Evolutionary conservation across 2,888 invertebrate species (phyloP), one percentile per base, ranked within the genome.

Genomic region (Elgonia sp.): DNA sequence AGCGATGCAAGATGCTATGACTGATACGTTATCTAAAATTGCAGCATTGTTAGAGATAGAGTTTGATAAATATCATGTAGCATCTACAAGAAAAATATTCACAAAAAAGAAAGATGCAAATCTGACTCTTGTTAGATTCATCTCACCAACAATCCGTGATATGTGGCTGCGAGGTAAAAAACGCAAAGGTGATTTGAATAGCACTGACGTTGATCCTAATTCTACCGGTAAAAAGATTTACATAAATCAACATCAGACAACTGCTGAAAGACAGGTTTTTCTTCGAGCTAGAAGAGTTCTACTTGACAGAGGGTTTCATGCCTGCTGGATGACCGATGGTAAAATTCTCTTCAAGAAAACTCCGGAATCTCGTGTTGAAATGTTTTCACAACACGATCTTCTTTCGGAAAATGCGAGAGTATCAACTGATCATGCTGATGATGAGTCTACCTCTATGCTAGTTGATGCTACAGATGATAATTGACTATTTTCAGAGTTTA

Each of bases 311-410:
- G 21, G 21, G 16, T 63, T 37, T 63, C 37, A 29, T 3, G 7
- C 10, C 16, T 63, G 63, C n/a, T 63, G 63, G 63, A 39, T 39
- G 63, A 63, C 6, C 3, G n/a, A 63, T 63, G 63, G 63, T 14
- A 39, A 14, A 6, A 39, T 63, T 39, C 37, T 63, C 10, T 6
- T 63, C 10, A 14, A 21, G 9, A 21, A 60, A 14, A 21, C 60
- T 21, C 20, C 20, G 42, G 7, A 9, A 42, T 9, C 8, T n/a
- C n/a, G n/a, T n/a, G n/a, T n/a, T n/a, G n/a, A n/a, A n/a, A n/a
- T n/a, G n/a, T n/a, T n/a, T n/a, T n/a, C n/a, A n/a, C n/a, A n/a
- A n/a, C n/a, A n/a, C n/a, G n/a, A n/a, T n/a, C n/a, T n/a, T n/a
- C n/a, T n/a, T n/a, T n/a, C n/a, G n/a, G n/a, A n/a, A n/a, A n/a